Evolutionary conservation across 2,113 vertebrate species (phyloP).

Genomic region (Channa maculata): DNA sequence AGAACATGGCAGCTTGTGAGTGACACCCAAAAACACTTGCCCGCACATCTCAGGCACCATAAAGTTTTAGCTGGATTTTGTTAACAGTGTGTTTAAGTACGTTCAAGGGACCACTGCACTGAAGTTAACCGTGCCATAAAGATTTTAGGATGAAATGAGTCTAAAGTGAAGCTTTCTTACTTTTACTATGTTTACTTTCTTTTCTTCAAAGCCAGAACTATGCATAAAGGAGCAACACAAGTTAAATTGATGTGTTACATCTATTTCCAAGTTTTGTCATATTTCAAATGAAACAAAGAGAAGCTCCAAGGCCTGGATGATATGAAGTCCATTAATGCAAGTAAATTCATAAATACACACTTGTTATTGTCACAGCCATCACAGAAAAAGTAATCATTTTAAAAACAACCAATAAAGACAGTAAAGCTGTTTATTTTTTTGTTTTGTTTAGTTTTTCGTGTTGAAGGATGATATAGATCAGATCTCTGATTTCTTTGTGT

Average conservation of each 20-base stretch:
- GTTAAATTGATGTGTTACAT: no score
- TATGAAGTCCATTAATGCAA: no score
- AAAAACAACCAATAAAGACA: neutral
- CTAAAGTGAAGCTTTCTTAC: conserved; percentile 65
- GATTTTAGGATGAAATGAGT: conserved; percentile 63
- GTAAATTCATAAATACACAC: no score
- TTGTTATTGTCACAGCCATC: neutral
- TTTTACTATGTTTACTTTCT: conserved; percentile 43
- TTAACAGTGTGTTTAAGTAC: conserved; percentile 72
- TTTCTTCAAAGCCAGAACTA: conserved; percentile 19
- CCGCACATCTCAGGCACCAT: conserved; percentile 68
- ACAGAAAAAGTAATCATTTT: neutral
- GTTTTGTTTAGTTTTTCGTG: neutral
- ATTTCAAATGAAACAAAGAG: no score
- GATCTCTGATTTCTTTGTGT: conserved; percentile 13
- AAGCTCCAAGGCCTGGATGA: no score
- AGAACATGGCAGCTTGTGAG: conserved; percentile 88
- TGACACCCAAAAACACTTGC: conserved; percentile 37
- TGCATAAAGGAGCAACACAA: neutral
- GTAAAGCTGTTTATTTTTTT: conserved; percentile 7
- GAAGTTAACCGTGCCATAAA: conserved; percentile 66
- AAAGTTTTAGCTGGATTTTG: conserved; percentile 79
- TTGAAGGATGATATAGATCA: conserved; percentile 26
- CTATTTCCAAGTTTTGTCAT: no score
- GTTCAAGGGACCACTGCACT: conserved; percentile 75